Evolutionary conservation across 2,888 invertebrate species (phyloP).

Genomic region (Heliconius ethilla): DNA sequence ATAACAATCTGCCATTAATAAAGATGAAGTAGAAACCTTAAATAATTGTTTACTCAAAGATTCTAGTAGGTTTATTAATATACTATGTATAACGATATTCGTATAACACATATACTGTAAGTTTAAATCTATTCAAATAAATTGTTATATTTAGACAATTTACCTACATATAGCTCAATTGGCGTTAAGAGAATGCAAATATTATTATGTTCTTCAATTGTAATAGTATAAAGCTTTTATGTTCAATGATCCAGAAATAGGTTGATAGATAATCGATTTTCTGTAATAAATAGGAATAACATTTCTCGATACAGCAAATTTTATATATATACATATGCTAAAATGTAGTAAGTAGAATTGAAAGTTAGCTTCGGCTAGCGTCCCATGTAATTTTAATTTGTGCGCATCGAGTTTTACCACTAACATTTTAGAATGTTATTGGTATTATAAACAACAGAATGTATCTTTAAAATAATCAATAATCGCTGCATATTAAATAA

Average conservation of each 20-base stretch:
- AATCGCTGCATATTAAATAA: too few relatives aligned
- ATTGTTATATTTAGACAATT: slow-evolving; percentile 2
- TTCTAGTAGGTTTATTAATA: background rate
- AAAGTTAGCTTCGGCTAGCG: background rate
- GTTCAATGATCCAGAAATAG: slow-evolving; percentile 23
- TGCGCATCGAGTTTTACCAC: background rate
- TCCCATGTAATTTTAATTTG: background rate
- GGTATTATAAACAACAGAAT: background rate
- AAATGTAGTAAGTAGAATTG: slow-evolving; percentile 4
- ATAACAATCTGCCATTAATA: background rate
- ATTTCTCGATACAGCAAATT: slow-evolving; percentile 2
- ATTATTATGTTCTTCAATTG: slow-evolving; percentile 14
- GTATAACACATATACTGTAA: background rate
- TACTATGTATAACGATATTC: background rate
- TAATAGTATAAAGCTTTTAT: slow-evolving; percentile 23
- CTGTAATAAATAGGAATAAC: slow-evolving; percentile 11
- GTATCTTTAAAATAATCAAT: background rate
- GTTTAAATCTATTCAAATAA: background rate
- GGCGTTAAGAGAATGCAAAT: slow-evolving; percentile 21
- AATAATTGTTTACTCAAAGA: background rate
- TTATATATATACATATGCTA: background rate
- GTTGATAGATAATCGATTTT: slow-evolving; percentile 21
- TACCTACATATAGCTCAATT: background rate
- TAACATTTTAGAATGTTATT: background rate
- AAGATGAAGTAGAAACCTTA: background rate